Base-by-base conservation (phyloP, 1,140 invertebrate species). In the Hycleus cichorii region DNA sequence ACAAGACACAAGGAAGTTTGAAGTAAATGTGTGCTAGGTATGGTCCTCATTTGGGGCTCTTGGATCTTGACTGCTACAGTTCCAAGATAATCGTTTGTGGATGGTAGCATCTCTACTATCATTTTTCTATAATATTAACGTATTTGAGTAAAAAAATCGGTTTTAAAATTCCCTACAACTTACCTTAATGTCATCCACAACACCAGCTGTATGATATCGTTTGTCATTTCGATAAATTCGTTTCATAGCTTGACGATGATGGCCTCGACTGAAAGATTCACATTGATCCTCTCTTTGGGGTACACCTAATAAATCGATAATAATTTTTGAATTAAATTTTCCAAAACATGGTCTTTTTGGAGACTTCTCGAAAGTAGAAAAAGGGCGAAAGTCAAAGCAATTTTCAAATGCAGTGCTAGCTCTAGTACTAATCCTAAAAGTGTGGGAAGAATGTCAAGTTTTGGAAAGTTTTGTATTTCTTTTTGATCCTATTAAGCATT, bases 1-100 rank as follows among this genome's bases (percentile, higher is more conserved):
- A 67, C 57, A 66, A 64, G 62, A 68, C 59, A 69, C 58, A 64
- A 70, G 48, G 52, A 53, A 60, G 59, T 64, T 62, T 61, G 59
- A 6, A n/a, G 39, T 68, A 61, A 66, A 61, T 65, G 64, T 66
- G 65, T 67, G 69, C 69, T 71, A 71, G 64, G 69, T 70, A 59
- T 67, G 66, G 64, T 71, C 68, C 59, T 69, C 66, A 47, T 58
- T 59, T 42, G 60, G 66, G 60, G 60, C 58, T 53, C 62, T 52
- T 58, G 66, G 62, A 42, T 65, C 60, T 48, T 67, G 61, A 58
- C 63, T 70, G 62, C 78, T 80, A 62, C 78, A 82, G 70, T 86
- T 84, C 83, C 82, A 85, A 9, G 83, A 85, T 10, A 85, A 71
- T 26, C 83, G 73, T 72, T 86, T 86, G 65, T 85, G 80, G 57